A percentile compares a stretch with the other conserved stretches of the same genome.
These are phyloP conservation scores for Silurus glanis DNA, from an alignment of 2,113 vertebrate species.

Conservation along the genomic window DNA sequence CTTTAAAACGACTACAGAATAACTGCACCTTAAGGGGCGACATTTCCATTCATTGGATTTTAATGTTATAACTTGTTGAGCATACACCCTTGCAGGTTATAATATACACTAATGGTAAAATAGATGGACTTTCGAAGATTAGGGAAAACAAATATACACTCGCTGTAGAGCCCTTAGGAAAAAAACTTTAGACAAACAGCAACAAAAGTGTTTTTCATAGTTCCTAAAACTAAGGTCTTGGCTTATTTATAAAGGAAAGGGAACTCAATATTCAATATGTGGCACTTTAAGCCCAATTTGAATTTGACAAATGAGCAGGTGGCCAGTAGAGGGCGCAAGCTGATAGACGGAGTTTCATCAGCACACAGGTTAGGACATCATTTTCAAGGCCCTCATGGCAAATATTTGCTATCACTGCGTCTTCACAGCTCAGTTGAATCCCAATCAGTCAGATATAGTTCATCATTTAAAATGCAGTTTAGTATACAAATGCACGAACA, in stretches of 20 bases:
- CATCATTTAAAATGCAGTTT: neutral
- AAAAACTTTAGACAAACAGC: too few species aligned
- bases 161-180: neutral
- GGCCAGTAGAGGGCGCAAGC: slow-evolving; percentile 56
- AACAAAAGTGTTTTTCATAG: neutral
- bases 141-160: neutral
- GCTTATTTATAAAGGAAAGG: neutral
- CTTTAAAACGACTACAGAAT: neutral
- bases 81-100: neutral
- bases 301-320: slow-evolving; percentile 13
- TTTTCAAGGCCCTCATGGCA: neutral
- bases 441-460: too few species aligned
- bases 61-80: neutral
- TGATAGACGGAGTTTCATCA: slow-evolving; percentile 30
- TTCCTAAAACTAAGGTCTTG: neutral
- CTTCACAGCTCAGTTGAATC: neutral
- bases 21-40: neutral
- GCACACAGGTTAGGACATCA: neutral
- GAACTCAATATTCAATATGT: slow-evolving; percentile 3
- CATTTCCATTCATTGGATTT: neutral
- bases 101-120: neutral
- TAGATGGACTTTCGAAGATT: neutral
- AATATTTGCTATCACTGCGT: neutral
- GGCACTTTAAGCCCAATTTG: neutral
- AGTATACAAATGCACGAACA: neutral